phyloP scores from a whole-genome alignment of 2,888 invertebrate species.

The Salpingus planirostris region DNA sequence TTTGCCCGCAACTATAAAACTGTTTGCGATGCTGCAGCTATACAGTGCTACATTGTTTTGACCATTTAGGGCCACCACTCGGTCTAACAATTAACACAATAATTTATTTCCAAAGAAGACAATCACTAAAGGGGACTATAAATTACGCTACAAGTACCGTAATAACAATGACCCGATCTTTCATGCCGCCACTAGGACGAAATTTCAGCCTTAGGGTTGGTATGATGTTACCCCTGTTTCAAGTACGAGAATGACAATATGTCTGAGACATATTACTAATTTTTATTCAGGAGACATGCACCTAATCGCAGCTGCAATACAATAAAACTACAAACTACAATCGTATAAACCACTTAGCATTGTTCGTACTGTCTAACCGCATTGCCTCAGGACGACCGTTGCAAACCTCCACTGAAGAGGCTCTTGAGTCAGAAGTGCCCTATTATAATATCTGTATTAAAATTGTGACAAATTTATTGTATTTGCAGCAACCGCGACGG shows the following conservation, averaged over 20 bases:
- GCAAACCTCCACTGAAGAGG: constrained; percentile 20
- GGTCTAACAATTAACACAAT: too few species aligned
- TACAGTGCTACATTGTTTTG: constrained; percentile 31
- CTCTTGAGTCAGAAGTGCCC: constrained; percentile 22
- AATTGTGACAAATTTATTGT: constrained; percentile 29
- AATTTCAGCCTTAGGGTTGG: too few species aligned
- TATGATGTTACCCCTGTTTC: too few species aligned
- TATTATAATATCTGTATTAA: constrained; percentile 24
- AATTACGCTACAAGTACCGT: too few species aligned
- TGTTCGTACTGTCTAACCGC: constrained; percentile 26
- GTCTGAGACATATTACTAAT: constrained; percentile 13
- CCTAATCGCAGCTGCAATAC: constrained; percentile 22
- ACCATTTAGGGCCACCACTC: constrained; percentile 26
- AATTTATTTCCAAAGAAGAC: too few species aligned
- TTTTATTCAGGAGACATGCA: constrained; percentile 14
- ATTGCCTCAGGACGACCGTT: constrained; percentile 22
- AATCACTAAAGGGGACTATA: too few species aligned
- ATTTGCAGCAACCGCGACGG: constrained; percentile 27
- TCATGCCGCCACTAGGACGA: too few species aligned
- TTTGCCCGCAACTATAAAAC: constrained; percentile 1
- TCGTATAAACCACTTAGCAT: constrained; percentile 26
- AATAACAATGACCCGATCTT: too few species aligned
- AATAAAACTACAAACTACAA: constrained; percentile 20
- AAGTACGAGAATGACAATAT: too few species aligned
- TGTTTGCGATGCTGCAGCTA: constrained; percentile 18